Evolutionary conservation across 2,113 vertebrate species (phyloP).

Genomic region (Pollachius pollachius): DNA sequence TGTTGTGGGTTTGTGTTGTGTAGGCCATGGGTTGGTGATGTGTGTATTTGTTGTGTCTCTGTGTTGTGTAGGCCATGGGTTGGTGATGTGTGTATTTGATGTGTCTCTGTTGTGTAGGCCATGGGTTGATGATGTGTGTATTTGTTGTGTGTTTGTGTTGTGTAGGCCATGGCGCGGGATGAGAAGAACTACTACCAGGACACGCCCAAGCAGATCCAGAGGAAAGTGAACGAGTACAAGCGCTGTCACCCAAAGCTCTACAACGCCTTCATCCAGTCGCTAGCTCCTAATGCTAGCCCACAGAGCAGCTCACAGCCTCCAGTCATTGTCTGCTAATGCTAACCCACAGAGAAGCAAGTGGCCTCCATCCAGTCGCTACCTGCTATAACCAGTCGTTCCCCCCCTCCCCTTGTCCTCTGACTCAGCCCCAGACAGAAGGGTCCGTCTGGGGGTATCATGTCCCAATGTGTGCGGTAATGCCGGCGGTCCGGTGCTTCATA

Average conservation of each 20-base stretch:
- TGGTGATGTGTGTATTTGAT: too few species aligned
- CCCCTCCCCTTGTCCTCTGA: too few species aligned
- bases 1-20: too few species aligned
- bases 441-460: too few species aligned
- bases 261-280: slow-evolving; percentile 71
- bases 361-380: slow-evolving; percentile 67
- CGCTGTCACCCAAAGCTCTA: slow-evolving; percentile 82
- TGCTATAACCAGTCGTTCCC: slow-evolving; percentile 2
- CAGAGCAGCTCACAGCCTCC: neutral
- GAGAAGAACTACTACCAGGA: slow-evolving; percentile 99
- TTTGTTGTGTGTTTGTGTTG: too few species aligned
- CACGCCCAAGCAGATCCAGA: slow-evolving; percentile 92
- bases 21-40: too few species aligned
- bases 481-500: too few species aligned
- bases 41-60: too few species aligned
- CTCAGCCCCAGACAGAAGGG: too few species aligned
- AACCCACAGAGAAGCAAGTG: neutral
- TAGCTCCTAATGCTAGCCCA: slow-evolving; percentile 48
- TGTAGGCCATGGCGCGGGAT: slow-evolving; percentile 90
- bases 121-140: too few species aligned
- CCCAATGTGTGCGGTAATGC: too few species aligned
- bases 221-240: slow-evolving; percentile 86
- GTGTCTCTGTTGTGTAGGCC: neutral
- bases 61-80: too few species aligned
- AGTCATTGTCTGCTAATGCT: slow-evolving; percentile 59